Conservation (phyloP, 2,113 vertebrate genomes). For the Alethe castanea region DNA sequence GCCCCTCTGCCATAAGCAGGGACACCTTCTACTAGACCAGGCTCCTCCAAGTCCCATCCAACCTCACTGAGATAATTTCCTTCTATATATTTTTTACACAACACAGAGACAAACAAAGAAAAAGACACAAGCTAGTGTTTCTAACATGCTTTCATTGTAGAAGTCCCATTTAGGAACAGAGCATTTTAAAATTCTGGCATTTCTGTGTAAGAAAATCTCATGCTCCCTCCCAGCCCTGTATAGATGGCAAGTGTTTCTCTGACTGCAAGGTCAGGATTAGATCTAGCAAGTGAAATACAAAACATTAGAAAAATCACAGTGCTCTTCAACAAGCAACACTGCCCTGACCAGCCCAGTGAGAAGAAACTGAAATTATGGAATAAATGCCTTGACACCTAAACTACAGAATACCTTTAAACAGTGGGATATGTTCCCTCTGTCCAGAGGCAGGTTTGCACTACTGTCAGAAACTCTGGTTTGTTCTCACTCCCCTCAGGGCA, state of each 20-base stretch:
- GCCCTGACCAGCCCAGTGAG: not conserved
- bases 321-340: not conserved
- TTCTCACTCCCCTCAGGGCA: not conserved
- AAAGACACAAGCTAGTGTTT: not conserved
- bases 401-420: not conserved
- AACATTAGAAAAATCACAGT: not conserved
- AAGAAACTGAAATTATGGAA: not conserved
- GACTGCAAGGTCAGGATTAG: not conserved
- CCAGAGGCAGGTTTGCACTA: not conserved
- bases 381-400: not conserved
- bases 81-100: not conserved
- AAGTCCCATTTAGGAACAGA: not conserved
- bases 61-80: not conserved
- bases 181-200: not conserved
- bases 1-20: not conserved
- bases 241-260: not conserved
- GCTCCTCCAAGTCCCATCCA: not conserved
- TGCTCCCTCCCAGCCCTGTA: not conserved
- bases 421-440: not conserved
- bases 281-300: not conserved
- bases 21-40: not conserved
- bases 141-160: not conserved
- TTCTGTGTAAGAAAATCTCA: not conserved
- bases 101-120: not conserved
- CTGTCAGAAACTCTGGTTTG: not conserved